These are phyloP conservation scores for Buathra laborator DNA, from an alignment of 2,888 invertebrate species.

Conservation along the genomic window DNA sequence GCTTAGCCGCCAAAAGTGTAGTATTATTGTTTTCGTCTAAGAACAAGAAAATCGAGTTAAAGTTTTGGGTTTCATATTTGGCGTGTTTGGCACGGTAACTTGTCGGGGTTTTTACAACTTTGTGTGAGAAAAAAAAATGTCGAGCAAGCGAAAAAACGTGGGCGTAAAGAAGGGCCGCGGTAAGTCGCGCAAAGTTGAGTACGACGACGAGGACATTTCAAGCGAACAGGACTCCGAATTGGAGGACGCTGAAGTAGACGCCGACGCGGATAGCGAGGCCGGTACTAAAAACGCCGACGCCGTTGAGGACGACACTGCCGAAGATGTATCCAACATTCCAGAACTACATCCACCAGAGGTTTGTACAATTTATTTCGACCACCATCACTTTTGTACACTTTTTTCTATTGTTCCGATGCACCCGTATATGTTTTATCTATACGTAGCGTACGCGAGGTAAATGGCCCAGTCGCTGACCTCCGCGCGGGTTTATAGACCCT, in stretches of 20 bases:
- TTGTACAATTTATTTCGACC: conserved; percentile 39
- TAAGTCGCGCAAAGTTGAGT: conserved; percentile 82
- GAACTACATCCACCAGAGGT: conserved; percentile 84
- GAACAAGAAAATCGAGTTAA: neutral
- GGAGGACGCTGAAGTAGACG: conserved; percentile 79
- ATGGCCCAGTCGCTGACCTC: conserved; percentile 13
- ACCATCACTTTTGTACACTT: conserved; percentile 14
- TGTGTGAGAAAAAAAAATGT: conserved; percentile 72
- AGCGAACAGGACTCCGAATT: conserved; percentile 83
- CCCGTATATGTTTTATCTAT: neutral
- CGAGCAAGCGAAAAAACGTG: conserved; percentile 80
- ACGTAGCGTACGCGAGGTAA: neutral
- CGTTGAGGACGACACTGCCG: conserved; percentile 80
- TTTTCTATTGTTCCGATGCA: conserved; percentile 25
- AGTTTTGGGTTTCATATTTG: neutral
- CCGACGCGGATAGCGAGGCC: conserved; percentile 74
- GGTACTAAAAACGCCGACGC: conserved; percentile 78
- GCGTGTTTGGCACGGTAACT: neutral
- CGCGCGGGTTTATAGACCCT: neutral
- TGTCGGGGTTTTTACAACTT: neutral
- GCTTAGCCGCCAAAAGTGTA: conserved; percentile 50
- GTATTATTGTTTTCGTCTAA: conserved; percentile 46
- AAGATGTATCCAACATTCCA: conserved; percentile 80
- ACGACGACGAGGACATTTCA: conserved; percentile 84
- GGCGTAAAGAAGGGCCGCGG: conserved; percentile 79